A percentile compares a stretch with the other conserved stretches of the same genome.
Conservation (phyloP, 1,140 invertebrate genomes). For the Neodiprion pinetum region DNA sequence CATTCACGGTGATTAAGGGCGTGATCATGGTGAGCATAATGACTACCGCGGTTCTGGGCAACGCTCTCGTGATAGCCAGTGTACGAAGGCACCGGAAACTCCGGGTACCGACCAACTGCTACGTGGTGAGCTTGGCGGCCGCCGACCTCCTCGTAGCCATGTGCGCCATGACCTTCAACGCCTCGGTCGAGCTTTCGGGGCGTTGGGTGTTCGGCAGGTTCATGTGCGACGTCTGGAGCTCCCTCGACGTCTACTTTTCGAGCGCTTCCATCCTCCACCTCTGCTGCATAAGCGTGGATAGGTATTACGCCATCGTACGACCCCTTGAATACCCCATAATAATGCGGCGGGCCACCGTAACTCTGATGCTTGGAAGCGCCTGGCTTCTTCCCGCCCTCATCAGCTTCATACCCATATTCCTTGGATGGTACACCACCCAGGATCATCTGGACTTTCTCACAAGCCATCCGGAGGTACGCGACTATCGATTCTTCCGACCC, state of each 20-base stretch:
- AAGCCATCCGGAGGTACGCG: slow-evolving; percentile 70
- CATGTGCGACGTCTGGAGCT: slow-evolving; percentile 95
- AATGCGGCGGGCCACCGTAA: slow-evolving; percentile 83
- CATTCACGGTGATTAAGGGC: slow-evolving; percentile 63
- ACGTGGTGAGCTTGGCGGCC: slow-evolving; percentile 91
- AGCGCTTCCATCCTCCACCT: slow-evolving; percentile 94
- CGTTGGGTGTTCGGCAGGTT: slow-evolving; percentile 87
- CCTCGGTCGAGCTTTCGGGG: slow-evolving; percentile 81
- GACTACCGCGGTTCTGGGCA: slow-evolving; percentile 78
- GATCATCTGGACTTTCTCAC: slow-evolving; percentile 73
- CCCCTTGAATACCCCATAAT: slow-evolving; percentile 89
- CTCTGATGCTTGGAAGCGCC: slow-evolving; percentile 81
- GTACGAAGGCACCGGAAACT: slow-evolving; percentile 82
- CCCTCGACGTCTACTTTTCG: slow-evolving; percentile 94
- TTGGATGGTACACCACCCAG: slow-evolving; percentile 87
- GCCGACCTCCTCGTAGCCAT: slow-evolving; percentile 92
- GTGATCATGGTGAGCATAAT: slow-evolving; percentile 76
- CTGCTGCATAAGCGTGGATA: slow-evolving; percentile 93
- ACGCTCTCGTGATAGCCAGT: slow-evolving; percentile 79
- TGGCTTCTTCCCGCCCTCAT: slow-evolving; percentile 92
- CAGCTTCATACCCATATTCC: slow-evolving; percentile 94
- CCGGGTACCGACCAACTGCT: slow-evolving; percentile 90
- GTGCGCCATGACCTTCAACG: slow-evolving; percentile 96
- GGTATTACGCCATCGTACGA: slow-evolving; percentile 89
- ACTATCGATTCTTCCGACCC: neutral